Evolutionary conservation across 2,888 invertebrate genomes (phyloP).

Genomic region (Acleris laterana): DNA sequence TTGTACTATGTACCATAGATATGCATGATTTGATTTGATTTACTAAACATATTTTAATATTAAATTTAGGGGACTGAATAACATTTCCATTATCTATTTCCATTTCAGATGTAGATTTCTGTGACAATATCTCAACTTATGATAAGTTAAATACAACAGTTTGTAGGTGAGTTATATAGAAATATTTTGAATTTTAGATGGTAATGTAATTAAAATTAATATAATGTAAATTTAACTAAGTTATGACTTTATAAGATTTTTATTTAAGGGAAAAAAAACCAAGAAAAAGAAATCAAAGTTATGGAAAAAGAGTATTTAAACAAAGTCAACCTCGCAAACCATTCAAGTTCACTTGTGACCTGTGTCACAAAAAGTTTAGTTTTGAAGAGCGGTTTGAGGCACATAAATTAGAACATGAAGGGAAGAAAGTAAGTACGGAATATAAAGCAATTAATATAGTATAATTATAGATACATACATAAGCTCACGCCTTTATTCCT

Average conservation of each 20-base stretch:
- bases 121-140: conserved; percentile 29
- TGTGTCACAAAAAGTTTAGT: conserved; percentile 68
- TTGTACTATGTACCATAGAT: background rate
- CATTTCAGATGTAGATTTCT: conserved; percentile 44
- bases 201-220: no score
- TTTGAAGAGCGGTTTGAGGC: conserved; percentile 64
- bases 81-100: conserved; percentile 1
- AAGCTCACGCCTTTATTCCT: no score
- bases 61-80: no score
- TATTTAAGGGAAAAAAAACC: conserved; percentile 44
- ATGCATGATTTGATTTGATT: background rate
- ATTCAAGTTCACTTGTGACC: conserved; percentile 60
- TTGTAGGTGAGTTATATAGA: background rate
- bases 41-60: no score
- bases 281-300: conserved; percentile 41
- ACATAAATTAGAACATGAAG: conserved; percentile 69
- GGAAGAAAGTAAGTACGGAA: conserved; percentile 58
- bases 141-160: conserved; percentile 38
- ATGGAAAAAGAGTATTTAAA: conserved; percentile 34
- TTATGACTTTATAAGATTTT: background rate
- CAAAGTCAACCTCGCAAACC: conserved; percentile 43
- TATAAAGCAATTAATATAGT: background rate
- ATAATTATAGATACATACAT: no score
- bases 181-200: no score
- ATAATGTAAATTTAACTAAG: no score